Percentiles rank a stretch among this genome's conserved stretches.
Evolutionary conservation across 2,797 vertebrate species (phyloP).

Genomic region (Rhinophrynus dorsalis): DNA sequence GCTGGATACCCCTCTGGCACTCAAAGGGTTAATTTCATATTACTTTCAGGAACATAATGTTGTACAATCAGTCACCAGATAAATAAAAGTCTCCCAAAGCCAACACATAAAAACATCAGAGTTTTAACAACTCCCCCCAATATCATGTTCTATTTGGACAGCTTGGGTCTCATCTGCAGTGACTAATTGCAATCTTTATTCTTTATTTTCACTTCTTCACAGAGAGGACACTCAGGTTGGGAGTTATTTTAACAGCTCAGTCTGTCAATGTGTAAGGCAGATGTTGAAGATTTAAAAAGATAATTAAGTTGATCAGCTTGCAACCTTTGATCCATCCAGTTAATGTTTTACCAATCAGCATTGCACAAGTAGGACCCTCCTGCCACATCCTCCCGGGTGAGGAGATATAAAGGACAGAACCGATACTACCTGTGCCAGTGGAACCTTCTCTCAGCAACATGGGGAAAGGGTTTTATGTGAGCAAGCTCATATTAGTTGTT

Average conservation of each 20-base stretch:
- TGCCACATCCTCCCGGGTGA: not conserved
- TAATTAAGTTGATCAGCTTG: not conserved
- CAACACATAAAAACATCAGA: no score
- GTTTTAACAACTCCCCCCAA: no score
- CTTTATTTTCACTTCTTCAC: no score
- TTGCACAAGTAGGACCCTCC: constrained; percentile 16
- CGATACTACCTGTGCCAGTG: not conserved
- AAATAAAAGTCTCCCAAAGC: no score
- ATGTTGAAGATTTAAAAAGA: constrained; percentile 14
- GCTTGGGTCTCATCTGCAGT: not conserved
- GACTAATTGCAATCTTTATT: not conserved
- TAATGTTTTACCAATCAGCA: constrained; percentile 68
- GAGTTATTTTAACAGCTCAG: not conserved
- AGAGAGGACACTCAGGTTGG: constrained; percentile 5
- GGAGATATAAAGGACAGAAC: constrained; percentile 57
- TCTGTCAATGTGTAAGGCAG: not conserved
- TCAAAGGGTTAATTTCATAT: no score
- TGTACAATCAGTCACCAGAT: no score
- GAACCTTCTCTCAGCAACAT: constrained; percentile 60
- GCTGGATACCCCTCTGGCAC: no score
- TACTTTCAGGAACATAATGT: no score
- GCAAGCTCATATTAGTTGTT: constrained; percentile 72
- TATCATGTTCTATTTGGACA: no score
- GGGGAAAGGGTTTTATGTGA: constrained; percentile 86
- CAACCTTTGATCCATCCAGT: constrained; percentile 51